Evolutionary conservation across 2,113 vertebrate species (phyloP).

Genomic region (Furnarius figulus): DNA sequence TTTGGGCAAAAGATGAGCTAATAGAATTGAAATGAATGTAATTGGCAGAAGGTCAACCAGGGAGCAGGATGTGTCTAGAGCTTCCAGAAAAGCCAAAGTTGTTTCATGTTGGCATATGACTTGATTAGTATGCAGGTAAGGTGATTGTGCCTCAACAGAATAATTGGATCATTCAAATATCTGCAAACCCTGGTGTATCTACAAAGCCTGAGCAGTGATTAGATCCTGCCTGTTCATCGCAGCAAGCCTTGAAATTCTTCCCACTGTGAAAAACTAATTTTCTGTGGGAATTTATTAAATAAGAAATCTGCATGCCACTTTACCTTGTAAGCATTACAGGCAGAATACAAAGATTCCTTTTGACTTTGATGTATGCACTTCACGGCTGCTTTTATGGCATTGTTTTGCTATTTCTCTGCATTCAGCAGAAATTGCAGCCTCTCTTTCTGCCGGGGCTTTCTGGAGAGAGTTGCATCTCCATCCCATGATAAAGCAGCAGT

Average conservation of each 20-base stretch:
- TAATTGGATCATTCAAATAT: constrained; percentile 85
- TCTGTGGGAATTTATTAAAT: constrained; percentile 87
- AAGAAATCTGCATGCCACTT: constrained; percentile 85
- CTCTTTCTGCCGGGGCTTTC: background rate
- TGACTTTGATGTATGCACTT: constrained; percentile 75
- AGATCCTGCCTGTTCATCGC: constrained; percentile 81
- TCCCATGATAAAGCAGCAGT: background rate
- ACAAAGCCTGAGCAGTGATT: constrained; percentile 84
- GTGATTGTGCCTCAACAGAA: constrained; percentile 76
- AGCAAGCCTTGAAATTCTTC: constrained; percentile 84
- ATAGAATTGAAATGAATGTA: constrained; percentile 80
- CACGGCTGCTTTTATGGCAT: constrained; percentile 53
- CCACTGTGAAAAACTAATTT: constrained; percentile 89
- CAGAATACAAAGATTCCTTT: constrained; percentile 76
- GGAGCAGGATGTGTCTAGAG: constrained; percentile 57
- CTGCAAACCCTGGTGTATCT: constrained; percentile 80
- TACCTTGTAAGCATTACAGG: constrained; percentile 75
- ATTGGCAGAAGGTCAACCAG: constrained; percentile 78
- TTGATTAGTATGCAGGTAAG: constrained; percentile 84
- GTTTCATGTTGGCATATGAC: constrained; percentile 63
- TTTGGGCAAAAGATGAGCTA: constrained; percentile 78
- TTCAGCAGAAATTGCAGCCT: constrained; percentile 24
- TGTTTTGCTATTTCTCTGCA: constrained; percentile 45
- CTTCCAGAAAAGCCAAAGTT: constrained; percentile 69
- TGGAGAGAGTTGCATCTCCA: background rate